Conservation (phyloP, 2,113 vertebrate species). For the Centropus bengalensis region DNA sequence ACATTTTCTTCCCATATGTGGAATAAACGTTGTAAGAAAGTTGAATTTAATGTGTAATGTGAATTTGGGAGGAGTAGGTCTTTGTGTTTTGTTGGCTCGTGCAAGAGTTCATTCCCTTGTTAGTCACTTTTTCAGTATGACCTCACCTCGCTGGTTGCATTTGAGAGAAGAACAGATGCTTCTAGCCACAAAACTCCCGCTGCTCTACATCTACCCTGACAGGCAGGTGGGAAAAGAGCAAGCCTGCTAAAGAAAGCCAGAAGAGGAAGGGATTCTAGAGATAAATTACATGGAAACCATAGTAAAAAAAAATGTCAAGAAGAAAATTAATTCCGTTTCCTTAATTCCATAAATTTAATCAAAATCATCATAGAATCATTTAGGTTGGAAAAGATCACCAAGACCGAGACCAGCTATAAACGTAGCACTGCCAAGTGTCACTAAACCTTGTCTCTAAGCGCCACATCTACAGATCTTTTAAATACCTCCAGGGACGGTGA, state of each 20-base stretch:
- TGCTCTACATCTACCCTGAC: neutral
- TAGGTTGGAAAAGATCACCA: too few species aligned
- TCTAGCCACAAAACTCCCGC: neutral
- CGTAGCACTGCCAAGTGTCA: too few species aligned
- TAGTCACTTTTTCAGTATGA: constrained; percentile 14
- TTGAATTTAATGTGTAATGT: neutral
- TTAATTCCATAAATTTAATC: neutral
- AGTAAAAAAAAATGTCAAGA: neutral
- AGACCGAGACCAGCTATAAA: too few species aligned
- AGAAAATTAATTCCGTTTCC: neutral
- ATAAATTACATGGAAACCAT: neutral
- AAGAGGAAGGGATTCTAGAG: neutral
- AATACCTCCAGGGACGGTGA: too few species aligned
- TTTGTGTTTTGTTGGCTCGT: neutral
- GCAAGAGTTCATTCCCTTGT: neutral
- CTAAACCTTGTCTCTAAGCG: too few species aligned
- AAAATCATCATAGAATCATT: neutral
- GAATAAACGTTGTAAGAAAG: neutral
- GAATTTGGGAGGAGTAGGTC: constrained; percentile 3
- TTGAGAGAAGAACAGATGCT: neutral
- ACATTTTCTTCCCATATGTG: neutral
- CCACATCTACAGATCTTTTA: too few species aligned
- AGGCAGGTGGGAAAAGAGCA: neutral
- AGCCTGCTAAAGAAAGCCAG: neutral
- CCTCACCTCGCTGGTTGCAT: neutral